Base-by-base conservation (phyloP, 2,797 vertebrate species). In the Brachyrhaphis roseni region DNA sequence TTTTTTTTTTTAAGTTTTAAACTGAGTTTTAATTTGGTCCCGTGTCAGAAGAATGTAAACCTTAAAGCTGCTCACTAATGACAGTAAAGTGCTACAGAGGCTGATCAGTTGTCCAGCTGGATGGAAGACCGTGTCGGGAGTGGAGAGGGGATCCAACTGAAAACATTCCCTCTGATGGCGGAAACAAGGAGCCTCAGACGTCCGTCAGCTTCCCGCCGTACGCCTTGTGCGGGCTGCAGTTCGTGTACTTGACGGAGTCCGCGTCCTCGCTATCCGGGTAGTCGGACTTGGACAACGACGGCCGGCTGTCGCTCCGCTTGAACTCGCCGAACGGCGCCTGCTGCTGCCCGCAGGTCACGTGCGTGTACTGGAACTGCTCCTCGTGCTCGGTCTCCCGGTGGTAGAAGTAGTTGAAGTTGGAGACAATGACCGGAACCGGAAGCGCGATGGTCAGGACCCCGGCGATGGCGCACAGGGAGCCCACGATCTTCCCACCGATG, bases 341-440 rank as follows among this genome's bases (percentile, higher is more conserved):
- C 78, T 91, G 93, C 91, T 98, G 97, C 4, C 97, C 98, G 55
- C 98, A 99, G 1, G 97, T 98, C 73, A 99, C 97, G 0, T 99
- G 98, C 26, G 97, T 97, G 87, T 98, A 98, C 90, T 97, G 96
- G 74, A 96, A 94, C 87, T 98, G 97, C 84, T 99, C 98, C 91
- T 98, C 97, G 31, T 97, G 97, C 87, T 98, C 98, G 0, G 97
- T 98, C 94, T 98, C 97, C 2, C 97, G 95, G 93, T 98, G 98
- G 89, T 99, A 99, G 93, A 99, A 98, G 94, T 99, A 98, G 94
- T 98, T 98, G 94, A 98, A 99, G 95, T 99, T 99, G 87, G 98
- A 98, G 31, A 99, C 98, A 0, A 99, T 98, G 78, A 99, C 97
- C 0, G 98, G 98, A 0, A 98, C 98, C 0, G 98, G 98, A 0